Conservation (phyloP, 2,113 vertebrate species). For the Cyrtonyx montezumae region DNA sequence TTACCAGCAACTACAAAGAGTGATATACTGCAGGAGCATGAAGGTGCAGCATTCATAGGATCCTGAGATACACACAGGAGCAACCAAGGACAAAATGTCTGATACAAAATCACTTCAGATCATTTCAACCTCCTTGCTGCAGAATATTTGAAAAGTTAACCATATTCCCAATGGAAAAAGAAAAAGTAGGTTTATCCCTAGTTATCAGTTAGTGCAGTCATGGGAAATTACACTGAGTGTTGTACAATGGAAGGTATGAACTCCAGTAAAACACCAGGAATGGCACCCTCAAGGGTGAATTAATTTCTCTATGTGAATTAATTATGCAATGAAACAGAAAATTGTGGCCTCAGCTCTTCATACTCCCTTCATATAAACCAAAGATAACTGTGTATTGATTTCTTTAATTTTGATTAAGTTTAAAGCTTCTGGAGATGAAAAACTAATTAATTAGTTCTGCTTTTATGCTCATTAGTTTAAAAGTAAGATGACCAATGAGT, state of each 20-base stretch:
- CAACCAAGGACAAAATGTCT: neutral
- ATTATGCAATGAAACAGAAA: constrained; percentile 2
- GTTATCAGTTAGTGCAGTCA: neutral
- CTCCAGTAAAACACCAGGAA: neutral
- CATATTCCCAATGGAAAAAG: neutral
- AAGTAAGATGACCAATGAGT: neutral
- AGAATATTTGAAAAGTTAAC: neutral
- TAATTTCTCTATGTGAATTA: neutral
- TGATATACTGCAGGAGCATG: fast-evolving
- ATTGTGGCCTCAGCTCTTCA: neutral
- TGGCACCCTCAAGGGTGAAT: neutral
- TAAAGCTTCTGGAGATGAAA: neutral
- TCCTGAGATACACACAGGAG: neutral
- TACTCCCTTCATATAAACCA: neutral
- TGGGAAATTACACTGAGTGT: neutral
- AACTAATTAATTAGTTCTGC: neutral
- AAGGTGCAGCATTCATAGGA: neutral
- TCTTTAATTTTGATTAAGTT: neutral
- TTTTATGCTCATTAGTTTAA: constrained; percentile 19
- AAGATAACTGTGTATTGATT: neutral
- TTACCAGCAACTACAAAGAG: neutral
- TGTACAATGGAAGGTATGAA: neutral
- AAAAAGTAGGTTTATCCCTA: neutral
- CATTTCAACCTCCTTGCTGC: neutral
- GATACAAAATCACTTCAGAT: neutral